Evolutionary conservation across 2,113 vertebrate species (phyloP).

Genomic region (Mormyrus lacerda): DNA sequence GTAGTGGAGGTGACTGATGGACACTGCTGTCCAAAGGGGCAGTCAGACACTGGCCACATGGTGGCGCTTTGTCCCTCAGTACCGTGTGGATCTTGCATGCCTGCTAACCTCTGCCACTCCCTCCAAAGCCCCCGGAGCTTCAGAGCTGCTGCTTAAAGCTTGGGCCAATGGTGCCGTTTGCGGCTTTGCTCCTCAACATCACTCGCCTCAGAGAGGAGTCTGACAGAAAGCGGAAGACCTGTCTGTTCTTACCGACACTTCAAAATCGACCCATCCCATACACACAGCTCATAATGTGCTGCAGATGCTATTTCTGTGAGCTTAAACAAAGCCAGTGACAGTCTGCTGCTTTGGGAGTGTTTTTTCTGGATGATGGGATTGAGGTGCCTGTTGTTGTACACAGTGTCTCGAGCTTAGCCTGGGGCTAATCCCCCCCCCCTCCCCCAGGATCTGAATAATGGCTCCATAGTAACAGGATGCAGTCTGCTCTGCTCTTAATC

Average conservation of each 20-base stretch:
- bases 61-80: not conserved
- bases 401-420: not conserved
- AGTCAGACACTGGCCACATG: not conserved
- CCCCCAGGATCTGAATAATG: constrained; percentile 11
- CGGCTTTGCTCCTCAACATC: not conserved
- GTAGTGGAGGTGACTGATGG: too few relatives aligned
- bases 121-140: too few relatives aligned
- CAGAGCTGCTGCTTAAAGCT: not conserved
- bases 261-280: not conserved
- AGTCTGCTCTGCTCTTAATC: constrained; percentile 15
- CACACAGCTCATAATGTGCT: not conserved
- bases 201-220: not conserved
- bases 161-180: not conserved
- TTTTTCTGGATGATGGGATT: not conserved
- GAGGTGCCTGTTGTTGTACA: not conserved
- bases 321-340: not conserved
- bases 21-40: too few relatives aligned
- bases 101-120: too few relatives aligned
- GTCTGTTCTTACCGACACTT: not conserved
- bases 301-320: not conserved
- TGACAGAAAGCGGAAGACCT: too few relatives aligned
- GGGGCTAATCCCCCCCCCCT: constrained; percentile 6
- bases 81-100: not conserved
- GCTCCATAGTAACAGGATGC: constrained; percentile 10
- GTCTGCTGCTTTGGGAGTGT: not conserved